Evolutionary conservation across 2,113 vertebrate species (phyloP), one percentile per base, ranked within the genome.

Genomic region (Triplophysa tibetana): DNA sequence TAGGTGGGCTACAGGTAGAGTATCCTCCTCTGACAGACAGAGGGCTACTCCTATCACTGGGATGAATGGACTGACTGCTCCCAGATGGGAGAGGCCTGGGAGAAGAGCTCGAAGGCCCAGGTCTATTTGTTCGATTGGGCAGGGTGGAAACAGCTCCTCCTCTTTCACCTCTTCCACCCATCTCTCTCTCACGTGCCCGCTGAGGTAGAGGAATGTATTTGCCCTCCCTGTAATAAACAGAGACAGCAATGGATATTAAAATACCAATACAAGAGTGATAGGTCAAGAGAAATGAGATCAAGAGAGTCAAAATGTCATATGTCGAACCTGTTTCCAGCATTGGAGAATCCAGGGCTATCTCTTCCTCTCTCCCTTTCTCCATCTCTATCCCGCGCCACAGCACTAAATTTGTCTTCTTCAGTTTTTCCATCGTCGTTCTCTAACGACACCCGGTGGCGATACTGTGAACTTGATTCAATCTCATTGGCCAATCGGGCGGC

Each of bases 161-260:
- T 65, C 90, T 91, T 81, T 91, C 93, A 63, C 90, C 73, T 63
- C 84, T 16, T 17, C 87, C 62, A 0, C 88, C 92, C 76, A 92
- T 89, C 84, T 97, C 96, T 69, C 95, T 91, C 82, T 97, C 96
- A 66, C 95, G 91, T 83, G 95, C 94, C 23, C 95, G 91, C 1
- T 96, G 96, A 65, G 95, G 95, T 81, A 96, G 86, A 75, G 95
- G 95, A 81, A 95, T 94, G 85, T 97, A 96, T 72, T 95, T 96
- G 29, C 93, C 94, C 45, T 96, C 96, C 85, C 96, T 97, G 63
- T 62, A 67, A 70, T 6, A 43, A 13, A 64, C 0, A 14, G 33
- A 79, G 13, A 38, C 41, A 54, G 14, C 14, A 66, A 21, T 19
- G 17, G 64, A 24, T 2, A 26, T n/a, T n/a, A 60, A 16, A 16